These are phyloP conservation scores for Turnix velox DNA, from an alignment of 2,113 vertebrate species.

Conservation along the genomic window DNA sequence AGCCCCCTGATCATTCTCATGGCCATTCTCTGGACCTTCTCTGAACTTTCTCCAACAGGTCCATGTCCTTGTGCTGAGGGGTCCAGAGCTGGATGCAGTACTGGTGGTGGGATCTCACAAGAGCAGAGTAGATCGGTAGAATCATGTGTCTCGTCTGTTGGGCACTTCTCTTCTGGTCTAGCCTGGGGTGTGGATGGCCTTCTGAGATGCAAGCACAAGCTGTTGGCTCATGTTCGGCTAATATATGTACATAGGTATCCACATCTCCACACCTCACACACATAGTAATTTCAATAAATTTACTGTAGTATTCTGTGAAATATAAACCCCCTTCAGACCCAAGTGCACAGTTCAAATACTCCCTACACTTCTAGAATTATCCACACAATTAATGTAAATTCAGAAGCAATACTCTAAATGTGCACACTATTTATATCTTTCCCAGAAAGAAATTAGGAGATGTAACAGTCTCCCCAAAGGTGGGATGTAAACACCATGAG, in stretches of 20 bases:
- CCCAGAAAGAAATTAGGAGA: not conserved
- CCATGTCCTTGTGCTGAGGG: too few species aligned
- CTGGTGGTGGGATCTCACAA: too few species aligned
- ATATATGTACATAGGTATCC: not conserved
- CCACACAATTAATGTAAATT: not conserved
- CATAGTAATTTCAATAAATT: not conserved
- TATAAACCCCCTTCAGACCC: not conserved
- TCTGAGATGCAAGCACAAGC: too few species aligned
- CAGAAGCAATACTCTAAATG: not conserved
- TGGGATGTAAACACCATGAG: not conserved
- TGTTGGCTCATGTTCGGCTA: too few species aligned
- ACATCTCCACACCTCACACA: accelerated
- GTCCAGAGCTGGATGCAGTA: too few species aligned
- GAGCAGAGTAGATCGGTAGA: too few species aligned
- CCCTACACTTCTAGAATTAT: not conserved
- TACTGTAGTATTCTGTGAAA: not conserved
- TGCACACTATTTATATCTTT: not conserved
- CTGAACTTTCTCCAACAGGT: too few species aligned
- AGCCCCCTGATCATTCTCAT: too few species aligned
- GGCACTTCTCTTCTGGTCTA: too few species aligned
- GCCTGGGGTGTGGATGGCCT: too few species aligned
- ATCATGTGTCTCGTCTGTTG: too few species aligned
- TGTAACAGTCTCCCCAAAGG: not conserved
- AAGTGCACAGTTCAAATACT: not conserved
- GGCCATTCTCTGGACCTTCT: too few species aligned